Base-by-base conservation (phyloP, 2,797 vertebrate genomes). In the Smutsia gigantea region DNA sequence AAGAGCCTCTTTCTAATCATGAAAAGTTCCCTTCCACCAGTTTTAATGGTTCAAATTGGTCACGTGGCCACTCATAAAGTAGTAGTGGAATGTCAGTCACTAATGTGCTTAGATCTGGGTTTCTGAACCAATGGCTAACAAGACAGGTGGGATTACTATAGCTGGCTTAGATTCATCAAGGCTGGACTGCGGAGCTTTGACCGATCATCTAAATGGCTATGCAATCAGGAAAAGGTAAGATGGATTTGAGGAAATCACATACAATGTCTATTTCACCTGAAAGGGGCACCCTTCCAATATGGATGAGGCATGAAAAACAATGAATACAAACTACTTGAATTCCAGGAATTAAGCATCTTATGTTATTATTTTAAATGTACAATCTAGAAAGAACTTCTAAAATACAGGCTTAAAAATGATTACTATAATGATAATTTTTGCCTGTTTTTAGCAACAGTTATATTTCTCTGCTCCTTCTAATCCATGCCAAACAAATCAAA, bases 401-500 rank as follows among this genome's bases (percentile, higher is more conserved):
- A 94, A 59, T 46, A 34, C 17, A 78, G 49, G 37, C 34, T 66
- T 91, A 55, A 49, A 53, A 83, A 79, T 82, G 4, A 9, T 59
- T 85, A 82, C 0, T 78, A 42, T 63, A 84, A 79, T 15, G 61
- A 77, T 4, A 3, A 93, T 12, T 78, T 93, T 57, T 78, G 2
- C 21, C 37, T 93, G 5, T 81, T 88, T 87, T 29, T 85, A 90
- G 68, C 25, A 74, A 89, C 96, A 87, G 42, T 59, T 4, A 39
- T 37, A 81, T 69, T 66, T 93, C 51, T 87, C 39, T 93, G 39
- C 21, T 69, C n/a, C 72, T 79, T 87, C 37, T 66, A 88, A 59
- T 59, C 31, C 7, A 18, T 94, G 53, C 90, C 92, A 86, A 95
- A 95, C 25, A 93, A 93, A 85, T 96, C 81, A 90, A 95, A 90